A percentile compares a stretch with the other conserved stretches of the same genome.
Conservation (phyloP, 2,797 vertebrate species). For the Chiloscyllium punctatum region DNA sequence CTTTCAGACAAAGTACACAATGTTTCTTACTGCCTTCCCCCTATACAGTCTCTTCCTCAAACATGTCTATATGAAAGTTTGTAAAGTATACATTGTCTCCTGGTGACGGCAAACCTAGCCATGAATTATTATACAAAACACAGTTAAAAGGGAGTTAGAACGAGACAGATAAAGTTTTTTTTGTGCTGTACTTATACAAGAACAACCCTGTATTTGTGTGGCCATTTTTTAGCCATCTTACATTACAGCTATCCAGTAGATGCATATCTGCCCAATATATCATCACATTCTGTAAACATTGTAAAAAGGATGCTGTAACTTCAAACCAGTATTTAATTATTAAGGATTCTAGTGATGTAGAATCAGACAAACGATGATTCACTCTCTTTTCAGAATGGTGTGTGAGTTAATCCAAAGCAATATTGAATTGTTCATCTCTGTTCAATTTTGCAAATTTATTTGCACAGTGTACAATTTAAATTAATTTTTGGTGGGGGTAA, state of each 20-base stretch:
- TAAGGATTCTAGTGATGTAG: constrained; percentile 19
- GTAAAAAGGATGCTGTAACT: constrained; percentile 1
- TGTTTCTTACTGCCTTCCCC: not conserved
- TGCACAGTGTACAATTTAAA: not conserved
- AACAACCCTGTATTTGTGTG: not conserved
- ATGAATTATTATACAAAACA: not conserved
- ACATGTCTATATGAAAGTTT: not conserved
- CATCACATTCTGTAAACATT: constrained; percentile 10
- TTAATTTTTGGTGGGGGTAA: not conserved
- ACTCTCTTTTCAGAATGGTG: not conserved
- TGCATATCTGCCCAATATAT: not conserved
- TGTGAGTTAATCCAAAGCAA: not conserved
- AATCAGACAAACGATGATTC: constrained; percentile 8
- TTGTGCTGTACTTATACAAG: not conserved
- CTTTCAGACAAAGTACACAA: not conserved
- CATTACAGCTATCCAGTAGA: not conserved
- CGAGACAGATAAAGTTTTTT: not conserved
- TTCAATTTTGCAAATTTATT: not conserved
- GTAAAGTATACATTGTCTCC: not conserved
- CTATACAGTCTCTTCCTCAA: not conserved
- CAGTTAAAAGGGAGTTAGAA: not conserved
- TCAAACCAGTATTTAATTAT: constrained; percentile 28
- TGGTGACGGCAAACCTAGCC: not conserved
- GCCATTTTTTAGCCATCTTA: not conserved
- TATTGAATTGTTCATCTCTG: not conserved